These are phyloP conservation scores for Malacosoma neustria DNA, from an alignment of 2,888 invertebrate genomes.

Conservation along the genomic window DNA sequence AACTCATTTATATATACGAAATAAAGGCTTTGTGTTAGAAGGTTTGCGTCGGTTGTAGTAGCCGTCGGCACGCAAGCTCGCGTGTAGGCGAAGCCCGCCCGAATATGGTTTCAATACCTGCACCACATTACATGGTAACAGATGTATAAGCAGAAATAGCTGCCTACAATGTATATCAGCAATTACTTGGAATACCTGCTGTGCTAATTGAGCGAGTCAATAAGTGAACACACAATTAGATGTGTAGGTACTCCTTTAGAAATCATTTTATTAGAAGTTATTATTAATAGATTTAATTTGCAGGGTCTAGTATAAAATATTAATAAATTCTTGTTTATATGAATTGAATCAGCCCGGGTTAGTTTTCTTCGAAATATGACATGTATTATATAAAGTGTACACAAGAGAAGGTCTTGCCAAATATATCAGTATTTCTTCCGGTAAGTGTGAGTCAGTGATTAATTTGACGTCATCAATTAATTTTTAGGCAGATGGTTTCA, in stretches of 20 bases:
- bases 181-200: constrained; percentile 5
- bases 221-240: constrained; percentile 1
- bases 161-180: constrained; percentile 19
- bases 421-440: background rate
- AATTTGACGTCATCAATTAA: background rate
- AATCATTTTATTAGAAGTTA: too few relatives aligned
- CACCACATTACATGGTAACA: constrained; percentile 23
- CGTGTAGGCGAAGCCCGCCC: constrained; percentile 43
- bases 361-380: too few relatives aligned
- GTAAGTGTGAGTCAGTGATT: background rate
- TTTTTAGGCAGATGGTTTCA: background rate
- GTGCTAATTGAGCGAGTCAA: constrained; percentile 8
- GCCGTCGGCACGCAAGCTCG: constrained; percentile 59
- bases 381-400: too few relatives aligned
- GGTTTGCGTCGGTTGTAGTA: constrained; percentile 33
- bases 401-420: background rate
- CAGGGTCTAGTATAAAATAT: too few relatives aligned
- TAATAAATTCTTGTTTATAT: too few relatives aligned
- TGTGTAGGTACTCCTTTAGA: background rate
- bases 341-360: too few relatives aligned
- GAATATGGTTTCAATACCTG: constrained; percentile 28
- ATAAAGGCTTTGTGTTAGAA: constrained; percentile 36
- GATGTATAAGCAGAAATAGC: constrained; percentile 17
- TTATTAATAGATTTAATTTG: too few relatives aligned
- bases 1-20: constrained; percentile 35